Evolutionary conservation across 1,140 invertebrate genomes (phyloP).

Genomic region (Dermatophagoides farinae): DNA sequence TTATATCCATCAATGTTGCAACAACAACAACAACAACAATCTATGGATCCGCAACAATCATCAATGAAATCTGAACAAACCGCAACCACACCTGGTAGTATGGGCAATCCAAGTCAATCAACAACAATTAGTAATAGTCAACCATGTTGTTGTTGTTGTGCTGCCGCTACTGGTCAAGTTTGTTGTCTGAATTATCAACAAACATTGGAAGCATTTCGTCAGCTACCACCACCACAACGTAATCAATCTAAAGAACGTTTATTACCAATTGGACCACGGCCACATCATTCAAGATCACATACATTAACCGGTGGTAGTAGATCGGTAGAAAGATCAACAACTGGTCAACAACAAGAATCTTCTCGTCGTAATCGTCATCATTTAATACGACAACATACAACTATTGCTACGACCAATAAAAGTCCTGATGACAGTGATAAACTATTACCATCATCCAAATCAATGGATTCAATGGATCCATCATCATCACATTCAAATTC

Average conservation of each 20-base stretch:
- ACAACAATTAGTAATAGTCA: not conserved
- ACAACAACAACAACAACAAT: not conserved
- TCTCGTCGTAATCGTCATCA: not conserved
- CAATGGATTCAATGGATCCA: not conserved
- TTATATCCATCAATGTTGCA: conserved; percentile 6
- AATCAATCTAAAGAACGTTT: conserved; percentile 18
- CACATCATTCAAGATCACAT: not conserved
- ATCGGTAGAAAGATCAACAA: not conserved
- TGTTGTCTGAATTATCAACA: conserved; percentile 8
- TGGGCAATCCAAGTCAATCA: too few relatives aligned
- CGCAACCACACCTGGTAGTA: not conserved
- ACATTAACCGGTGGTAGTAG: not conserved
- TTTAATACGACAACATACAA: conserved; percentile 4
- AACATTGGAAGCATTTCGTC: conserved; percentile 2
- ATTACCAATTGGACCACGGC: conserved; percentile 16
- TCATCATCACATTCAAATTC: too few relatives aligned
- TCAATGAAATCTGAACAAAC: not conserved
- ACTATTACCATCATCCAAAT: conserved; percentile 1
- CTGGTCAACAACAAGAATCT: not conserved
- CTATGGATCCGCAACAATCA: not conserved
- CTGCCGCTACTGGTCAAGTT: not conserved
- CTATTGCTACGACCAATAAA: not conserved
- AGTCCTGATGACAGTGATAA: not conserved
- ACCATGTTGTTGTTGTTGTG: conserved; percentile 6
- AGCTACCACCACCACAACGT: not conserved